Evolutionary conservation across 2,797 vertebrate species (phyloP), one percentile per base, ranked within the genome.

Genomic region (Sarcophilus harrisii): DNA sequence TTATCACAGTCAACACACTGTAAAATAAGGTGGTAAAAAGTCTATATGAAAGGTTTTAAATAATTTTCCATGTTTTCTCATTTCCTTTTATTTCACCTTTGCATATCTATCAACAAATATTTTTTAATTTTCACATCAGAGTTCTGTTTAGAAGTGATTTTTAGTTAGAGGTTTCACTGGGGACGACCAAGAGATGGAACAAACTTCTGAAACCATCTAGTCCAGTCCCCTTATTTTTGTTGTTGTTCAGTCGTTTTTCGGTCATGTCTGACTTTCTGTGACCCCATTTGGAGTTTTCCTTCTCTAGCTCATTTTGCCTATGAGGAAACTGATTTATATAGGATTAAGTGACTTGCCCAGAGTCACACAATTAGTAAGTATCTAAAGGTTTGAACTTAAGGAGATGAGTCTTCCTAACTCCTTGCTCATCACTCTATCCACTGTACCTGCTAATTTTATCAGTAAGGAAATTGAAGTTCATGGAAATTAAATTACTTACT

Each of bases 71-170:
- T 57, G 87, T 62, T 90, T 62, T 95, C 94, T 66, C 49, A 29
- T 49, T 91, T 96, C 54, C 55, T 90, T 90, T 57, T 87, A 91
- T 94, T 55, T 55, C 30, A 92, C 66, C 52, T 95, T 94, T 52
- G 10, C 10, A 54, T 92, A 91, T 96, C 45, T 2, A 93, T 89
- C 60, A 87, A 90, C 55, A 95, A 94, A 90, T 45, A 97, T 73
- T 96, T 96, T 98, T 96, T 60, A 93, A 94, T 97, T 95, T 52
- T 97, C 81, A 93, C 93, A 95, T 94, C 57, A 52, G 58, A 94
- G 87, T 94, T 89, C 55, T 58, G 16, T 91, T 14, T 32, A 16
- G 89, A 57, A 45, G 66, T 45, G 11, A 45, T 81, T 87, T 87
- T 87, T 87, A 87, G 21, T 27, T 87, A 49, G 73, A 87, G 38